phyloP scores from a whole-genome alignment of 1,140 invertebrate genomes.

The Drosophila ohnishii region DNA sequence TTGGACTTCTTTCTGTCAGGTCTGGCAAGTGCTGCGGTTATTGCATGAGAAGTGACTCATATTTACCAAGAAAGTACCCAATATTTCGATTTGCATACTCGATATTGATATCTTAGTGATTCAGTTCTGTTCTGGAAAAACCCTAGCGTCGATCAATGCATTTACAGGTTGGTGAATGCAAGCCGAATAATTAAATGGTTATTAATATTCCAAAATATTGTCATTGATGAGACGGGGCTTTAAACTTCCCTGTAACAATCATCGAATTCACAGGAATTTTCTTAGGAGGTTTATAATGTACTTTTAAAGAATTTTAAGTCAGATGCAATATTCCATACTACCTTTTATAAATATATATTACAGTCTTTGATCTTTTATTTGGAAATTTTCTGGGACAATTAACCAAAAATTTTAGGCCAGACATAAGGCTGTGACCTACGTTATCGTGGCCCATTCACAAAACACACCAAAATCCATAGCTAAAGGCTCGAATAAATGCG shows the following conservation, averaged over 20 bases:
- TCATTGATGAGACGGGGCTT: background rate
- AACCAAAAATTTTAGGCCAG: conserved; percentile 10
- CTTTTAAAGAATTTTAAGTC: no score
- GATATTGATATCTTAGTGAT: conserved; percentile 10
- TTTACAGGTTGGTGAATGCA: background rate
- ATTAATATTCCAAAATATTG: background rate
- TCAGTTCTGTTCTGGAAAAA: conserved; percentile 15
- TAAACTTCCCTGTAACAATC: background rate
- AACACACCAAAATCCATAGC: conserved; percentile 1
- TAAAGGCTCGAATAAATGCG: conserved; percentile 12
- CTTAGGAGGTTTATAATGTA: no score
- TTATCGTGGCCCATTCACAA: conserved; percentile 4
- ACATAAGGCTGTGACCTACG: conserved; percentile 21
- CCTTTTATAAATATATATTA: background rate
- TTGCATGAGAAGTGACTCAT: conserved; percentile 9
- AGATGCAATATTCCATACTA: background rate
- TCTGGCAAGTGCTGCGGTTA: conserved; percentile 14
- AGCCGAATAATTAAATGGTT: background rate
- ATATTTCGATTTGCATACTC: conserved; percentile 7
- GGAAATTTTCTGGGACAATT: background rate
- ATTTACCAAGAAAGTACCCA: background rate
- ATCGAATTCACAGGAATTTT: background rate
- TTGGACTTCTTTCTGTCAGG: background rate
- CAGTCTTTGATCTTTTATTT: no score
- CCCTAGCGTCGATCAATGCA: background rate